Conservation (phyloP, 2,797 vertebrate genomes). For the Margarornis squamiger region DNA sequence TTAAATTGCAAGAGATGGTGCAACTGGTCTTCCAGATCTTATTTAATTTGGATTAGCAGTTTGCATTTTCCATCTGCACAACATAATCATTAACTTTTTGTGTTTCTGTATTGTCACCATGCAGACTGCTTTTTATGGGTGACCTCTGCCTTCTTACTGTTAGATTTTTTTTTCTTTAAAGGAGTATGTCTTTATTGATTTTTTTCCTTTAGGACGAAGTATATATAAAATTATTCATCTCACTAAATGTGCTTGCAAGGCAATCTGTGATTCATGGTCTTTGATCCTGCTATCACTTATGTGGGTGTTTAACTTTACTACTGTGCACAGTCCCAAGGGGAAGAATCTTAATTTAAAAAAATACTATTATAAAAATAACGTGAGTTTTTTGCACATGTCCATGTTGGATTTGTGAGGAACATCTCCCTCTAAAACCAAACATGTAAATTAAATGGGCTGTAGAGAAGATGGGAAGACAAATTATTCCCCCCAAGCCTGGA, state of each 20-base stretch:
- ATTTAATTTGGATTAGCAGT: constrained; percentile 61
- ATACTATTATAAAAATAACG: neutral
- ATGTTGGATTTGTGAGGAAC: neutral
- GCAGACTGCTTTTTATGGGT: constrained; percentile 22
- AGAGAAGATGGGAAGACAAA: neutral
- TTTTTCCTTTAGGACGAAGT: constrained; percentile 45
- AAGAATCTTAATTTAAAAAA: constrained; percentile 13
- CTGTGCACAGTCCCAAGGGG: neutral
- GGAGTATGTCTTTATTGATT: constrained; percentile 47
- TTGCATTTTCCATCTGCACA: constrained; percentile 60
- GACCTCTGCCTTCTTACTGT: constrained; percentile 3
- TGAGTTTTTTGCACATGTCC: neutral
- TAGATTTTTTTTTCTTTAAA: constrained; percentile 31
- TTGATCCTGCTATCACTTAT: constrained; percentile 39
- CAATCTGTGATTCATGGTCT: constrained; percentile 55
- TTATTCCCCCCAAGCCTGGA: neutral
- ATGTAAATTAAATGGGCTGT: neutral
- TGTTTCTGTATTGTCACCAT: constrained; percentile 33
- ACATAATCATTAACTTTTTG: constrained; percentile 31
- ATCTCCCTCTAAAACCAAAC: neutral
- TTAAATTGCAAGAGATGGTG: constrained; percentile 57
- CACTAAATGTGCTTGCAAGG: constrained; percentile 41
- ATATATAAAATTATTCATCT: constrained; percentile 59
- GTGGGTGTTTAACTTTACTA: constrained; percentile 64
- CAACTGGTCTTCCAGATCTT: constrained; percentile 51